A percentile compares a stretch with the other conserved stretches of the same genome.
Evolutionary conservation across 1,140 invertebrate species (phyloP).

Genomic region (Drosophila auraria): DNA sequence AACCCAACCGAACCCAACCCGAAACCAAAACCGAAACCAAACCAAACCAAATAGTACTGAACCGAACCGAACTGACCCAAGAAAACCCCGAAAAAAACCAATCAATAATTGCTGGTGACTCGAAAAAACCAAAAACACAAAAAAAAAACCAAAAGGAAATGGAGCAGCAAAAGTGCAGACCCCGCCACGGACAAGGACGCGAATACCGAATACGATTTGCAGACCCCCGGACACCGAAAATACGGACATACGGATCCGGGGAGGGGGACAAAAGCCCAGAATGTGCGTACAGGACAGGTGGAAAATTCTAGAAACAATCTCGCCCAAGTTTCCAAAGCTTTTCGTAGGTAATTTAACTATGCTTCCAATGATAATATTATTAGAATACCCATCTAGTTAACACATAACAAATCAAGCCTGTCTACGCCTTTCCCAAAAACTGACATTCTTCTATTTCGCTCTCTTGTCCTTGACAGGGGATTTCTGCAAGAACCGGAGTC

Average conservation of each 20-base stretch:
- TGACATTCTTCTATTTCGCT: no score
- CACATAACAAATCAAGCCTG: no score
- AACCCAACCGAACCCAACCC: conserved; percentile 13
- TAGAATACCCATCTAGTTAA: no score
- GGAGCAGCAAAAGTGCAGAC: conserved; percentile 52
- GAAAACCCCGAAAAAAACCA: conserved; percentile 47
- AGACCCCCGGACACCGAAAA: conserved; percentile 17
- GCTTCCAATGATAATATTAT: neutral
- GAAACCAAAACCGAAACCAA: conserved; percentile 8
- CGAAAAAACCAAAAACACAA: conserved; percentile 16
- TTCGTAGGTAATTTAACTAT: neutral
- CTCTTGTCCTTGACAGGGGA: no score
- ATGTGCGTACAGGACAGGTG: conserved; percentile 36
- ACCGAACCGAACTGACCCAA: conserved; percentile 22
- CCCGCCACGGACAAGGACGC: conserved; percentile 29
- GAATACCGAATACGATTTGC: conserved; percentile 5
- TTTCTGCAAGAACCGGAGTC: no score
- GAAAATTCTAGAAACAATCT: neutral
- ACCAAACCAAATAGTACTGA: conserved; percentile 58
- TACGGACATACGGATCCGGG: conserved; percentile 1
- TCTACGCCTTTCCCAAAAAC: no score
- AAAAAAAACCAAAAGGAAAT: conserved; percentile 47
- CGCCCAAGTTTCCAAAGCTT: neutral
- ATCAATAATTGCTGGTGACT: conserved; percentile 66
- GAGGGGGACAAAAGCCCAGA: conserved; percentile 1